Conservation (phyloP, 2,888 invertebrate species). For the Scaptomyza caliginosa region DNA sequence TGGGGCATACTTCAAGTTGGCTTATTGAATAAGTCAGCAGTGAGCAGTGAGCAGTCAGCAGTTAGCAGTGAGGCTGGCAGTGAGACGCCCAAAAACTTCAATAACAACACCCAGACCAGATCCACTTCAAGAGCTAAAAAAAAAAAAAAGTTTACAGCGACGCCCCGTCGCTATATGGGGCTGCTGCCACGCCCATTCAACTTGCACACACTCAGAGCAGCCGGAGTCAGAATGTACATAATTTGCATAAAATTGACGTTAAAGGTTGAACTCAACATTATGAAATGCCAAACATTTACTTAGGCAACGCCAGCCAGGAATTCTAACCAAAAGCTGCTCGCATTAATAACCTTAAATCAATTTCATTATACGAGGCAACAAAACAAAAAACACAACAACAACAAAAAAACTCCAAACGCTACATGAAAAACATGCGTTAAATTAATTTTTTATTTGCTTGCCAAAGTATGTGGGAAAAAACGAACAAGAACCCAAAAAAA, state of each 20-base stretch:
- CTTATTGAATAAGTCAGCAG: conserved; percentile 84
- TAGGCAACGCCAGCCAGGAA: conserved; percentile 58
- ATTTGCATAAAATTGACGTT: conserved; percentile 84
- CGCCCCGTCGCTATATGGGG: conserved; percentile 70
- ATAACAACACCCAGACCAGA: conserved; percentile 71
- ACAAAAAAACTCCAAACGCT: too few species aligned
- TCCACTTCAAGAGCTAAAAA: conserved; percentile 26
- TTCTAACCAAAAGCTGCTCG: conserved; percentile 43
- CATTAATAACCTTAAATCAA: conserved; percentile 82
- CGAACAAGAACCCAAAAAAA: conserved; percentile 35
- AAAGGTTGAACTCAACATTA: conserved; percentile 81
- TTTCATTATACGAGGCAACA: conserved; percentile 59
- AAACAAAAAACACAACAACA: conserved; percentile 3
- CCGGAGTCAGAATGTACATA: conserved; percentile 74
- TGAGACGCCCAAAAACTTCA: conserved; percentile 72
- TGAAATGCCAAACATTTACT: conserved; percentile 82
- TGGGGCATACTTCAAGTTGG: conserved; percentile 79
- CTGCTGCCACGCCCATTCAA: conserved; percentile 54
- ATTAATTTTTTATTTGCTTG: conserved; percentile 79
- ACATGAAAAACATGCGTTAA: conserved; percentile 77
- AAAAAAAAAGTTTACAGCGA: conserved; percentile 53
- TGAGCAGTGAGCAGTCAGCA: conserved; percentile 46
- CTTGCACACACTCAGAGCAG: conserved; percentile 38
- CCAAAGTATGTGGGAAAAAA: conserved; percentile 33
- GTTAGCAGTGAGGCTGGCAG: conserved; percentile 32